These are phyloP conservation scores for Coranthus polyacanthus DNA, from an alignment of 2,797 vertebrate species.

Conservation along the genomic window DNA sequence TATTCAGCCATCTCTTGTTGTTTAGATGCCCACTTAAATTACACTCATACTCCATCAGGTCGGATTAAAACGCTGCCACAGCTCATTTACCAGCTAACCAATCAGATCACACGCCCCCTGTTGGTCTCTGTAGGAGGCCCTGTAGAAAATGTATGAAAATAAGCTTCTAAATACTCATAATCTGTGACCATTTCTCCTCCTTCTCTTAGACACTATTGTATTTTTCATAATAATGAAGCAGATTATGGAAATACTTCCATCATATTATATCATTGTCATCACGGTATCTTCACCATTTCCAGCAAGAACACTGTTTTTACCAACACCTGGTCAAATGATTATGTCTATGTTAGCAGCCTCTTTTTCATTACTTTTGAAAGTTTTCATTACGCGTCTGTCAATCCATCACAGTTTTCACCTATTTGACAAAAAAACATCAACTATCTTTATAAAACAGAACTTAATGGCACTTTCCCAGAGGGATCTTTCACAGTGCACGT, in stretches of 20 bases:
- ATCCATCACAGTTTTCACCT: constrained; percentile 5
- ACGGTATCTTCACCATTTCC: too few species aligned
- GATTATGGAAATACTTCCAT: neutral
- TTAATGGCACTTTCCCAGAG: constrained; percentile 27
- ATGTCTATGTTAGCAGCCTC: neutral
- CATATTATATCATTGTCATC: neutral
- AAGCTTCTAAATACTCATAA: neutral
- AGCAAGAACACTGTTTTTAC: neutral
- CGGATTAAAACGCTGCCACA: constrained; percentile 32
- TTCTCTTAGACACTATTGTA: neutral
- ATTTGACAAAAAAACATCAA: neutral
- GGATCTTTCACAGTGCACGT: constrained; percentile 34
- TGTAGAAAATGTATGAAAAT: constrained; percentile 13
- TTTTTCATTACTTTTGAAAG: too few species aligned
- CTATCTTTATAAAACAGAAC: constrained; percentile 42
- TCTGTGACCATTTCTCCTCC: neutral
- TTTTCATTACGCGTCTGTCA: neutral
- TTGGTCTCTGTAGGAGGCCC: constrained; percentile 4
- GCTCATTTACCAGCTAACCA: constrained; percentile 40
- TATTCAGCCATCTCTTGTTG: neutral
- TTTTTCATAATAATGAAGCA: neutral
- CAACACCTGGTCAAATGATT: neutral
- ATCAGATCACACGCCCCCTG: constrained; percentile 9
- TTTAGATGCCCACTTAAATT: constrained; percentile 8
- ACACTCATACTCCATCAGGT: constrained; percentile 22